phyloP scores from a whole-genome alignment of 1,140 invertebrate species.

The Trachelipus rathkii region DNA sequence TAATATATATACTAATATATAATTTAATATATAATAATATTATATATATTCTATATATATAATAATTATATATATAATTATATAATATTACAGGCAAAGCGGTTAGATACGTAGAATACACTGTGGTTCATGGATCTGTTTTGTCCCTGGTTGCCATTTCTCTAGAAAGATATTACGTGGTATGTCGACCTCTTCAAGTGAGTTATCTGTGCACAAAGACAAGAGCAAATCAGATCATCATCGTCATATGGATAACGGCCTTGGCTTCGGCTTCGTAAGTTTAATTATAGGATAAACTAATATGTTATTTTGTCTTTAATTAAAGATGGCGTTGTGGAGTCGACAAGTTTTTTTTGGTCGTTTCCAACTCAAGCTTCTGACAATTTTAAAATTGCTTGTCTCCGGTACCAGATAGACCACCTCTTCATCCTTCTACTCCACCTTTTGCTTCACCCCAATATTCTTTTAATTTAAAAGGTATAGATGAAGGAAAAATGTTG shows the following conservation, averaged over 20 bases:
- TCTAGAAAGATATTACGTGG: conserved; percentile 74
- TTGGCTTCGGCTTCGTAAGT: conserved; percentile 47
- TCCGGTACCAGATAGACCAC: too few species aligned
- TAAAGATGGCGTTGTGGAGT: too few species aligned
- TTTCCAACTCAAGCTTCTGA: too few species aligned
- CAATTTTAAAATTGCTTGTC: too few species aligned
- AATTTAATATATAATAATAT: neutral
- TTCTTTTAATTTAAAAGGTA: too few species aligned
- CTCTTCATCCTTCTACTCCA: too few species aligned
- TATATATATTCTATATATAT: conserved; percentile 11
- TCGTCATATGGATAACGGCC: conserved; percentile 67
- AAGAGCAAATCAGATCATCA: conserved; percentile 73
- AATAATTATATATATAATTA: neutral
- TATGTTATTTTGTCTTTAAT: neutral
- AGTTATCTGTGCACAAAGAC: conserved; percentile 87
- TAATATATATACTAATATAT: too few species aligned
- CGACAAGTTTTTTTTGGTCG: too few species aligned
- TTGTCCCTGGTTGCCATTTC: conserved; percentile 78
- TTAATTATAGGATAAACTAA: neutral
- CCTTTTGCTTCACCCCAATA: too few species aligned
- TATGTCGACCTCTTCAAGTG: conserved; percentile 83
- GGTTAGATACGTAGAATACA: conserved; percentile 86
- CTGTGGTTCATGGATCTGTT: conserved; percentile 86
- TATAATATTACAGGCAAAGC: conserved; percentile 53
- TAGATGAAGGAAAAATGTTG: too few species aligned